Conservation (phyloP, 2,797 vertebrate species). For the Scleropages formosus region DNA sequence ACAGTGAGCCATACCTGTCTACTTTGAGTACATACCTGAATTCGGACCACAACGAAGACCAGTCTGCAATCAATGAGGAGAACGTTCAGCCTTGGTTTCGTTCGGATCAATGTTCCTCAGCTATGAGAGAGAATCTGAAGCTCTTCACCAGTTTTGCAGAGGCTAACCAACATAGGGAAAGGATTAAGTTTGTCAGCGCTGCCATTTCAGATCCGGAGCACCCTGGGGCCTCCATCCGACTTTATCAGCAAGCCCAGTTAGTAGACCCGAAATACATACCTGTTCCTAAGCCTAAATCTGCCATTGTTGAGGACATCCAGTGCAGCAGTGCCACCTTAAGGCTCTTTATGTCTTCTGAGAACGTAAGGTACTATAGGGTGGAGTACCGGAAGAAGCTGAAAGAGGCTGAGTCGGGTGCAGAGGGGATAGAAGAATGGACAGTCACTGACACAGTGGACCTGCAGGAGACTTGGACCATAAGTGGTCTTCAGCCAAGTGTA, state of each 20-base stretch:
- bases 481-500: not conserved
- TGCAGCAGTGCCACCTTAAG: not conserved
- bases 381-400: not conserved
- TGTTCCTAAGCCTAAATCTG: not conserved
- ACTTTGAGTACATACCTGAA: not conserved
- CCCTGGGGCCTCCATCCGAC: not conserved
- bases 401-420: not conserved
- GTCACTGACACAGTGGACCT: not conserved
- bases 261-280: not conserved
- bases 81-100: not conserved
- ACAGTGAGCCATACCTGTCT: constrained; percentile 33
- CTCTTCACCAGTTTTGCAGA: not conserved
- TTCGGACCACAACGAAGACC: not conserved
- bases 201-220: not conserved
- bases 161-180: not conserved
- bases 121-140: not conserved
- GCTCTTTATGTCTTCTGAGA: not conserved
- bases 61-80: not conserved
- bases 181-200: not conserved
- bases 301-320: not conserved
- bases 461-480: not conserved
- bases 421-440: not conserved
- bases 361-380: not conserved
- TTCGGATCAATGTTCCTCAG: not conserved
- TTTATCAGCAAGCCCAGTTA: not conserved